Base-by-base conservation (phyloP, 2,888 invertebrate species). In the Acronicta leporina region DNA sequence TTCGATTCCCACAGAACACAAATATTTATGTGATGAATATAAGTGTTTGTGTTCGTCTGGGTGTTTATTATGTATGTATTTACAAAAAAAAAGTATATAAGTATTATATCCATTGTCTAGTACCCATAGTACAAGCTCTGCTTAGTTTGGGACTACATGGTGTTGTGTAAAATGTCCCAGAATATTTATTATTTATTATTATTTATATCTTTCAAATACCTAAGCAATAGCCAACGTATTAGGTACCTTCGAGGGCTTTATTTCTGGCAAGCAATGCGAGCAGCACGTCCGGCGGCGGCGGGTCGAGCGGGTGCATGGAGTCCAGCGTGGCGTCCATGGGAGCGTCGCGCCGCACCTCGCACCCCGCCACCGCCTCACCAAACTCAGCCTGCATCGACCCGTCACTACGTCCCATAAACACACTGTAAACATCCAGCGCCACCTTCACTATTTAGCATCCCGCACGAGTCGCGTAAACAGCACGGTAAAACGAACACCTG, bases 191-290 rank as follows among this genome's bases (percentile, higher is more conserved):
- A n/a, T n/a, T n/a, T n/a, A n/a, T n/a, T n/a, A n/a, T n/a, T n/a
- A n/a, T n/a, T n/a, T n/a, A n/a, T n/a, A 27, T 27, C 10, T 33
- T 11, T 33, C 33, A 5, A 0, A n/a, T n/a, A n/a, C n/a, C 0
- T 14, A 8, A 50, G 16, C 1, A 15, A 41, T 13, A 41, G 8
- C n/a, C 16, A 11, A 6, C n/a, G n/a, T 27, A 54, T 54, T 7
- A 5, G 2, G 43, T 95, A 98, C 98, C 98, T 97, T 98, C 98
- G 47, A 98, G 95, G 64, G 97, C 96, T 91, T 98, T 98, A 91
- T 98, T 98, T 86, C 98, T 96, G 41, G 98, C 97, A 65, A 98
- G 95, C 58, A 98, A 95, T 11, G 98, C 98, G 48, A 98, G 95
- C 55, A 98, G 95, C 74, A 98, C 97, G 86, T 98, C 98, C 20